Base-by-base conservation (phyloP, 2,797 vertebrate genomes). In the Microcaecilia unicolor region DNA sequence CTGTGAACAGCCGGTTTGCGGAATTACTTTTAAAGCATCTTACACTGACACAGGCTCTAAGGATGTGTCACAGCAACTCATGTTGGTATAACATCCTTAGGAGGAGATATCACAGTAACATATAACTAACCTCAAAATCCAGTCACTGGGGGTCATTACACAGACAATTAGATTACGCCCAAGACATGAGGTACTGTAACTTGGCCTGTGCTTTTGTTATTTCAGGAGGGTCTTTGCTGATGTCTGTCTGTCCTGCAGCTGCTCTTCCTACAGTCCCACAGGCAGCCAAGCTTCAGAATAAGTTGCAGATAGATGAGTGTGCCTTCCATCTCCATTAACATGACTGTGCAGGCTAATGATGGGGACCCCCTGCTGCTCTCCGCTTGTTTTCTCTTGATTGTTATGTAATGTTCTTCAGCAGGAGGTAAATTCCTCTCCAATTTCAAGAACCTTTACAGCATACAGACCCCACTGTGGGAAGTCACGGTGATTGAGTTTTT, bases 341-440 rank as follows among this genome's bases (percentile, higher is more conserved):
- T 64, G 74, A 63, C 47, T 34, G 59, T 70, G 63, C 65, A 55
- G 71, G 70, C 55, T 59, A 63, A 75, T 67, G 66, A 76, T 10
- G 56, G 51, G 65, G 74, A 61, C 74, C 71, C 82, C 81, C 56
- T n/a, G 60, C 71, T 72, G 64, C 71, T 75, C 73, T 68, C 49
- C 58, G 75, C 80, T 81, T 83, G 81, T 79, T 78, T 83, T 78
- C 73, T 76, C 70, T 73, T 83, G 80, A 86, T 85, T 83, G 77
- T 81, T 81, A 76, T 83, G 74, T 85, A 84, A 86, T 82, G 81
- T 70, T 83, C 44, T 60, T 70, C 79, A 82, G 81, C 78, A 25
- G 84, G 84, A 82, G 84, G 84, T 84, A 86, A 86, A 86, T 85
- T 83, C 70, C 76, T 81, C 76, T 83, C 67, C 80, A 84, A 83